phyloP scores from a whole-genome alignment of 2,113 vertebrate genomes.

The Psilopsiagon aymara region DNA sequence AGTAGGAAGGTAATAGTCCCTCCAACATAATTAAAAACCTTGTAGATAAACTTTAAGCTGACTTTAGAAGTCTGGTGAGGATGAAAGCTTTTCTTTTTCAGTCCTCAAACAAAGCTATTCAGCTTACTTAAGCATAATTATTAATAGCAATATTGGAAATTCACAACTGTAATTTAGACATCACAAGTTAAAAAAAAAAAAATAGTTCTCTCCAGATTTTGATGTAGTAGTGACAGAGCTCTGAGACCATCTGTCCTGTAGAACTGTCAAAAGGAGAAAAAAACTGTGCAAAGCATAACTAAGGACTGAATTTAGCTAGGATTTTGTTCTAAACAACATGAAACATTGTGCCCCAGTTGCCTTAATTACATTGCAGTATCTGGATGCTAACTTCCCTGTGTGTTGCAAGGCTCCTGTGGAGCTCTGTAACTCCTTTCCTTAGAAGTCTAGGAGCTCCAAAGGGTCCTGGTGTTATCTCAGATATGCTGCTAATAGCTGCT shows the following conservation, averaged over 20 bases:
- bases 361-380: neutral
- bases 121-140: neutral
- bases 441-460: slow-evolving; percentile 1
- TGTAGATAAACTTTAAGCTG: neutral
- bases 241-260: neutral
- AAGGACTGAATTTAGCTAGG: neutral
- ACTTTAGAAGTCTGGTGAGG: slow-evolving; percentile 19
- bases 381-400: neutral
- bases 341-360: slow-evolving; percentile 14
- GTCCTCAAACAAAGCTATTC: slow-evolving; percentile 6
- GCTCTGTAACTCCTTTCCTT: neutral
- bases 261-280: neutral
- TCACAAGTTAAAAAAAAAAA: neutral
- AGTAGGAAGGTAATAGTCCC: neutral
- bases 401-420: slow-evolving; percentile 7
- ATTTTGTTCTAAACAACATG: neutral
- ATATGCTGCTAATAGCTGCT: neutral
- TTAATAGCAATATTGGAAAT: slow-evolving; percentile 11
- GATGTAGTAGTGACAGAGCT: neutral
- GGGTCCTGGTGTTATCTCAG: neutral
- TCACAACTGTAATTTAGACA: neutral
- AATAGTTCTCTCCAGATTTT: neutral
- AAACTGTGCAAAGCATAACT: neutral
- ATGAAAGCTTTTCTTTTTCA: slow-evolving; percentile 20
- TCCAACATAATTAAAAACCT: slow-evolving; percentile 36